These are phyloP conservation scores for Colletes gigas DNA, from an alignment of 1,140 invertebrate genomes.

Conservation along the genomic window DNA sequence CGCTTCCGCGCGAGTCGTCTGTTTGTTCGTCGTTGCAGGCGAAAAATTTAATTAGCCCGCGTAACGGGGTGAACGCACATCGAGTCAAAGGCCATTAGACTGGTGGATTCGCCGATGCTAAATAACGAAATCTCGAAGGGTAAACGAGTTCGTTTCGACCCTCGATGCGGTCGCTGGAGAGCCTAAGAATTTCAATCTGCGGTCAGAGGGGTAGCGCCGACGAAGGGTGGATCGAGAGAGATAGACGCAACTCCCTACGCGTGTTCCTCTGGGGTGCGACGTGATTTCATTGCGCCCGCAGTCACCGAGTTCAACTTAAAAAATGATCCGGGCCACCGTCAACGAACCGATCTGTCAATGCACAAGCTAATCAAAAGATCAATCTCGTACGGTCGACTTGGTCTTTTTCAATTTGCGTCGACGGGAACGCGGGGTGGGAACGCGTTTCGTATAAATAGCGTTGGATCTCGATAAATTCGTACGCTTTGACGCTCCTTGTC, in stretches of 20 bases:
- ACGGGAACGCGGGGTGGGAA: background rate
- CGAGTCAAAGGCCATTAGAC: conserved; percentile 36
- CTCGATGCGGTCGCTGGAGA: conserved; percentile 46
- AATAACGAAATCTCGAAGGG: conserved; percentile 79
- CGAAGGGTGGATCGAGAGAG: conserved; percentile 72
- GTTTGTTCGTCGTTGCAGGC: background rate
- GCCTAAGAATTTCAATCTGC: conserved; percentile 81
- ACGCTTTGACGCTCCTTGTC: too few relatives aligned
- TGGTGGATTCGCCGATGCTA: conserved; percentile 64
- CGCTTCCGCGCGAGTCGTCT: background rate
- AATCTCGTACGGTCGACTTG: conserved; percentile 41
- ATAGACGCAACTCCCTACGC: conserved; percentile 68
- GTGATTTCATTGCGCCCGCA: conserved; percentile 73
- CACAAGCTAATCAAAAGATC: conserved; percentile 57
- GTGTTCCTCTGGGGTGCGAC: conserved; percentile 72
- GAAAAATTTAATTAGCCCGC: conserved; percentile 40
- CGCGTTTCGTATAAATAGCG: background rate
- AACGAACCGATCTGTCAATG: conserved; percentile 51
- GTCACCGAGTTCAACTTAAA: conserved; percentile 71
- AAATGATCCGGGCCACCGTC: conserved; percentile 71
- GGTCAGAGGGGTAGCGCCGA: conserved; percentile 74
- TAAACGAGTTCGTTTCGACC: conserved; percentile 59
- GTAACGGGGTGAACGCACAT: background rate
- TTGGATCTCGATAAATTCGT: background rate
- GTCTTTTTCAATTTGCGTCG: conserved; percentile 2